Base-by-base conservation (phyloP, 2,797 vertebrate genomes). In the Geotrypetes seraphini region DNA sequence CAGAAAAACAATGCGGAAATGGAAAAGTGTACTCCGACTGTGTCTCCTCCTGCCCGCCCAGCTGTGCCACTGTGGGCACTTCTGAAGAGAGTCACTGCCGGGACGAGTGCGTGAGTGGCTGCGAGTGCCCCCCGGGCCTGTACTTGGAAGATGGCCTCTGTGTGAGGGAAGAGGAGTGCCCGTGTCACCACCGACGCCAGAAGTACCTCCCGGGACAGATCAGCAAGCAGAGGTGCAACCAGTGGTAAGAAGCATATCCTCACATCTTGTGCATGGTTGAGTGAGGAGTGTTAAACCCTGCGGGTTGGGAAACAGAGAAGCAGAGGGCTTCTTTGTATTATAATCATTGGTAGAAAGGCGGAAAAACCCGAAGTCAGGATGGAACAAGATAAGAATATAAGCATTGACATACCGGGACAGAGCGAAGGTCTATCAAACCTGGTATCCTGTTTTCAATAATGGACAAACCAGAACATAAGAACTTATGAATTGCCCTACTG, bases 11-110 rank as follows among this genome's bases (percentile, higher is more conserved):
- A 4, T 95, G 91, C 33, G 61, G 68, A 0, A 47, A 46, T 1
- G 86, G 78, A 8, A 80, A 88, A 66, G 54, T 69, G 4, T 93
- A 89, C 47, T 90, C 84, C 0, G 91, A 94, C 64, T 96, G 92
- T 0, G 45, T 87, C 36, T 90, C 86, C 4, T 79, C 84, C 10
- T 94, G 92, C 39, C 84, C 89, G 0, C 70, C 85, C 17, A 87
- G 63, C 63, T 93, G 92, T 20, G 49, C 52, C 0, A 77, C 75
- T 0, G 75, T 70, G 7, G 75, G 53, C 1, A 31, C 50, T 1
- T 53, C 46, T 0, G 63, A 47, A 3, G 60, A 62, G 1, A 71
- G 50, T 2, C 74, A 75, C 43, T 91, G 91, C 54, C 69, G 71
- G 22, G 75, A 83, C 1, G 84, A 87, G 60, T 94, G 92, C 11